Evolutionary conservation across 1,140 invertebrate genomes (phyloP).

Genomic region (Charaxes varanes): DNA sequence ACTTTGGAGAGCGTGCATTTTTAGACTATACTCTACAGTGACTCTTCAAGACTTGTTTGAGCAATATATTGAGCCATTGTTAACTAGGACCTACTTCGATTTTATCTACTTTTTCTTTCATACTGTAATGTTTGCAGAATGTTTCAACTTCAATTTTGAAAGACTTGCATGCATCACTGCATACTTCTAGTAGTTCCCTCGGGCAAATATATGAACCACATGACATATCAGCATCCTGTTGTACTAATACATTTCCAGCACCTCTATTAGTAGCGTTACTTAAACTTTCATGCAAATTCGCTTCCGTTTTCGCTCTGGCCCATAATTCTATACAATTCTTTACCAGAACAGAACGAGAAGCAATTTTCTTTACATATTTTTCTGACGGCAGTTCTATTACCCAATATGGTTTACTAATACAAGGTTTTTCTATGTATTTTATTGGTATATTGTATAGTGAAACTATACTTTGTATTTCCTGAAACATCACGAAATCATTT

Average conservation of each 20-base stretch:
- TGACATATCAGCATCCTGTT: constrained; percentile 13
- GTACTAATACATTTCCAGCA: constrained; percentile 21
- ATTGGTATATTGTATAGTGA: constrained; percentile 79
- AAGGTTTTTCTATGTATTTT: constrained; percentile 73
- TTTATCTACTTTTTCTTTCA: constrained; percentile 86
- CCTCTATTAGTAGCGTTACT: constrained; percentile 67
- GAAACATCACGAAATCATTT: constrained; percentile 50
- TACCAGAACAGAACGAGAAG: constrained; percentile 85
- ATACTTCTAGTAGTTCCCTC: constrained; percentile 68
- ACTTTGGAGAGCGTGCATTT: too few relatives aligned
- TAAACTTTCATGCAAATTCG: constrained; percentile 79
- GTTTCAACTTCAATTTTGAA: constrained; percentile 92
- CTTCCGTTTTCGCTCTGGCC: constrained; percentile 76
- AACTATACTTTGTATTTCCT: constrained; percentile 85
- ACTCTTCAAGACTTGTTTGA: too few relatives aligned
- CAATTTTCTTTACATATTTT: constrained; percentile 75
- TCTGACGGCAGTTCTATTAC: constrained; percentile 80
- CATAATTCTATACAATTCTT: constrained; percentile 87
- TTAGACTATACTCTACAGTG: too few relatives aligned
- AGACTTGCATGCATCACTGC: constrained; percentile 74
- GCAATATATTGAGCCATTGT: too few relatives aligned
- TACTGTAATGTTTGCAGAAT: constrained; percentile 88
- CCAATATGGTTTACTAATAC: constrained; percentile 83
- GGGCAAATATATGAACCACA: constrained; percentile 53
- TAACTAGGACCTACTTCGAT: constrained; percentile 83